These are phyloP conservation scores for Falco punctatus DNA, from an alignment of 2,113 vertebrate genomes.

Conservation along the genomic window DNA sequence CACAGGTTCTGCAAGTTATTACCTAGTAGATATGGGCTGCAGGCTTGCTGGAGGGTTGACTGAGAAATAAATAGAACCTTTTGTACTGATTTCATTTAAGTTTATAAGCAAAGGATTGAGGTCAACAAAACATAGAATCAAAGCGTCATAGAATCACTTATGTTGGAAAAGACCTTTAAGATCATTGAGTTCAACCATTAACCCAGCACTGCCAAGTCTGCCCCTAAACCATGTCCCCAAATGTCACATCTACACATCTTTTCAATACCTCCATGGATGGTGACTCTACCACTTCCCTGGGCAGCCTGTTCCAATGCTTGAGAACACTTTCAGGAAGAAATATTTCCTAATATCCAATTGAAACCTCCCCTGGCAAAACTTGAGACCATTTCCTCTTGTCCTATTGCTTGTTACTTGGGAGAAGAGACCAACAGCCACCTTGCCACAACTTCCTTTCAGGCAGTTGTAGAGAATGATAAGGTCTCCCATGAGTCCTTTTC, in stretches of 20 bases:
- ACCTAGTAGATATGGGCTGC: neutral
- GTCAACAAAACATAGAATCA: neutral
- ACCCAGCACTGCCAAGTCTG: neutral
- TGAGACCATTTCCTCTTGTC: neutral
- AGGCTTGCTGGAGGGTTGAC: neutral
- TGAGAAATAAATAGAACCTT: neutral
- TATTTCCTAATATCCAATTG: neutral
- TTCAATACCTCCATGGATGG: neutral
- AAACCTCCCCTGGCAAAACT: neutral
- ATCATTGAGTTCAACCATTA: neutral
- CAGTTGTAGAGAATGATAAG: neutral
- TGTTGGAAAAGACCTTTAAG: neutral
- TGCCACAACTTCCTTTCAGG: neutral
- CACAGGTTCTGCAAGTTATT: neutral
- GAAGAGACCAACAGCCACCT: accelerated
- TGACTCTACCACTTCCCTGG: neutral
- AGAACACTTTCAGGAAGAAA: neutral
- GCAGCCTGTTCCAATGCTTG: neutral
- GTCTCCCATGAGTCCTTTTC: neutral
- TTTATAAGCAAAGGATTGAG: neutral
- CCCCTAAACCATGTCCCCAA: neutral
- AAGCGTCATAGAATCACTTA: neutral
- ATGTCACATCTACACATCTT: neutral
- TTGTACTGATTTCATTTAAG: neutral
- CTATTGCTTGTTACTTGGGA: neutral